Conservation (phyloP, 2,888 invertebrate genomes). For the Aspidapion aeneum region DNA sequence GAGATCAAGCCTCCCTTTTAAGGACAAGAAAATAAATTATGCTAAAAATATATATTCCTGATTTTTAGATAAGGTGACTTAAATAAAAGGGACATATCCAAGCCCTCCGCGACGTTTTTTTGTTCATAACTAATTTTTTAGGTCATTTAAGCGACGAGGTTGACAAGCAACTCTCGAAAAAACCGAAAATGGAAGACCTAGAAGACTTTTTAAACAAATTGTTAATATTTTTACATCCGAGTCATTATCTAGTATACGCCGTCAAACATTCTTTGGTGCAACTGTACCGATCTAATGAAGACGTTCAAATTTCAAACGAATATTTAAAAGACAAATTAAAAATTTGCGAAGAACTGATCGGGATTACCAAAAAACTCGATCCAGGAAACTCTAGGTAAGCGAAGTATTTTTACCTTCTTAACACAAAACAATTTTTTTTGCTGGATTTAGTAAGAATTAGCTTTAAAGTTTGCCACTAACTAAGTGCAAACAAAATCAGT, state of each 20-base stretch:
- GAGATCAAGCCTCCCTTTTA: too few species aligned
- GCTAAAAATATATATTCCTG: too few species aligned
- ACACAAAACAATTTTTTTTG: too few species aligned
- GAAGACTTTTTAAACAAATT: slow-evolving; percentile 64
- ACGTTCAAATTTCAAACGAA: slow-evolving; percentile 54
- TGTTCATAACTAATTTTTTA: too few species aligned
- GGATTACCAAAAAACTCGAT: slow-evolving; percentile 59
- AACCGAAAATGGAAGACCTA: slow-evolving; percentile 53
- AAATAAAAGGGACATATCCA: too few species aligned
- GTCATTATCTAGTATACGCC: slow-evolving; percentile 63
- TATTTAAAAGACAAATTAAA: slow-evolving; percentile 59
- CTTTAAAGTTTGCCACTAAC: too few species aligned
- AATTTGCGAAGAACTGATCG: slow-evolving; percentile 60
- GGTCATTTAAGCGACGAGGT: slow-evolving; percentile 66
- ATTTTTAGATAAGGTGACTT: too few species aligned
- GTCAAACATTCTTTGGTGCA: slow-evolving; percentile 67
- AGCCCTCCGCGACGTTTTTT: too few species aligned
- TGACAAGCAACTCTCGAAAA: slow-evolving; percentile 56
- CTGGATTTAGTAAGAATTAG: too few species aligned
- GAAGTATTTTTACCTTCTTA: too few species aligned
- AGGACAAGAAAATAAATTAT: too few species aligned
- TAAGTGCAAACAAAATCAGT: too few species aligned
- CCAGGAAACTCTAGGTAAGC: slow-evolving; percentile 60
- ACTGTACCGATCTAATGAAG: slow-evolving; percentile 67
- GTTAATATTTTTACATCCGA: slow-evolving; percentile 60